Percentiles rank a stretch among this genome's conserved stretches.
phyloP scores from a whole-genome alignment of 2,113 vertebrate species.

The Leptodactylus fuscus region DNA sequence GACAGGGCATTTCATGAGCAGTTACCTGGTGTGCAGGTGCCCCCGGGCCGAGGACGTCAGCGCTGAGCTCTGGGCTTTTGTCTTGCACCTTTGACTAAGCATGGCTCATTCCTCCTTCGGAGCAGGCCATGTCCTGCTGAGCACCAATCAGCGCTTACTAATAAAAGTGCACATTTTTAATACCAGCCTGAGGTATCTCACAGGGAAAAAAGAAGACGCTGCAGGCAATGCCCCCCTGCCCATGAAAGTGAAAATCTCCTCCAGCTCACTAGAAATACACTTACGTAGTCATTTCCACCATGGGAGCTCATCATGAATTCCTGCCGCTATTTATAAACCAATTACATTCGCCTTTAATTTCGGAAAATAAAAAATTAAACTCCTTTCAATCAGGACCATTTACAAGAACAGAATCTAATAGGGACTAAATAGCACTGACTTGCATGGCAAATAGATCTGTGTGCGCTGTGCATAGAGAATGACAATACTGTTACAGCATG shows the following conservation, averaged over 20 bases:
- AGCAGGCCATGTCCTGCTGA: slow-evolving; percentile 38
- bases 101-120: not conserved
- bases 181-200: slow-evolving; percentile 54
- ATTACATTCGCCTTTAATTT: slow-evolving; percentile 53
- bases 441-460: not conserved
- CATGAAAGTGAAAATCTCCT: slow-evolving; percentile 57
- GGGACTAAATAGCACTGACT: slow-evolving; percentile 5
- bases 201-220: slow-evolving; percentile 29
- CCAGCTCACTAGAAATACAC: slow-evolving; percentile 37
- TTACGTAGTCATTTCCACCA: slow-evolving; percentile 51
- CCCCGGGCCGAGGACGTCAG: slow-evolving; percentile 23
- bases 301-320: slow-evolving; percentile 47
- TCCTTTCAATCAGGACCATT: slow-evolving; percentile 11
- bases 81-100: slow-evolving; percentile 21
- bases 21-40: slow-evolving; percentile 59
- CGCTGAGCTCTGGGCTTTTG: slow-evolving; percentile 25
- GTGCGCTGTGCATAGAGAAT: not conserved
- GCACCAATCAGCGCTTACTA: slow-evolving; percentile 29
- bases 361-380: slow-evolving; percentile 52
- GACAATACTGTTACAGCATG: too few species aligned
- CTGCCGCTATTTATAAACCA: slow-evolving; percentile 54
- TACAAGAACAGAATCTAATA: slow-evolving; percentile 21
- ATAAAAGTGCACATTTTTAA: slow-evolving; percentile 60
- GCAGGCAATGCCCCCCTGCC: slow-evolving; percentile 45
- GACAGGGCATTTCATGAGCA: slow-evolving; percentile 46